phyloP scores from a whole-genome alignment of 1,140 invertebrate species.

The Caenorhabditis brenneri region DNA sequence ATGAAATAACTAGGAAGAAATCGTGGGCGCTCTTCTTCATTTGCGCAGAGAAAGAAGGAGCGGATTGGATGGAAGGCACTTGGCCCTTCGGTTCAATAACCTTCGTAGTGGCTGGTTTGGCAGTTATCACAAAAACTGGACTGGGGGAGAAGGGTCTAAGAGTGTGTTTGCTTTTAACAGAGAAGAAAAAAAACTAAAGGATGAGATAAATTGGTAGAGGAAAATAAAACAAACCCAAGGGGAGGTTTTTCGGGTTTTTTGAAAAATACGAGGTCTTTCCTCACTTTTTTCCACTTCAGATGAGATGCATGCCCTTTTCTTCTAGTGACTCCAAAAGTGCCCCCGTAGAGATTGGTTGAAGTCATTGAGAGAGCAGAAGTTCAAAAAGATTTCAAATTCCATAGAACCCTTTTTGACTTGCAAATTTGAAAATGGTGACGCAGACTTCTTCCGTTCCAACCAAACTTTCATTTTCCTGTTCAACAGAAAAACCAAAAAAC shows the following conservation, averaged over 20 bases:
- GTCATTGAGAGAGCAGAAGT: not conserved
- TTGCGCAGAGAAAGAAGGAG: not conserved
- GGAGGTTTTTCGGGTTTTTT: not conserved
- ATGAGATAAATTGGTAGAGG: not conserved
- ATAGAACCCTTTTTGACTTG: not conserved
- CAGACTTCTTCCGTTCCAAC: not conserved
- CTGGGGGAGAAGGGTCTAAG: conserved; percentile 20
- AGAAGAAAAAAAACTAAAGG: not conserved
- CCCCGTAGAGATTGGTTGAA: not conserved
- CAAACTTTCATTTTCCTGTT: not conserved
- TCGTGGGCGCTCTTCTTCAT: not conserved
- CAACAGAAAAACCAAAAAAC: not conserved
- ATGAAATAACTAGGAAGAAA: not conserved
- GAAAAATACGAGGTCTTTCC: not conserved
- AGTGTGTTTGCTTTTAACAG: conserved; percentile 33
- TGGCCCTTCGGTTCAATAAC: conserved; percentile 35
- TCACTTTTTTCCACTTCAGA: too few relatives aligned
- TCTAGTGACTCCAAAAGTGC: not conserved
- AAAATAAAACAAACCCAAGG: not conserved
- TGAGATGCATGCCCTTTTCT: not conserved
- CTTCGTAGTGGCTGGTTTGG: conserved; percentile 10
- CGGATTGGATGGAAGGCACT: not conserved
- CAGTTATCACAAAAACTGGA: conserved; percentile 38
- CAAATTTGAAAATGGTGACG: not conserved
- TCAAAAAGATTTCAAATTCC: not conserved